phyloP scores from a whole-genome alignment of 2,888 invertebrate genomes.

The Nymphalis urticae region DNA sequence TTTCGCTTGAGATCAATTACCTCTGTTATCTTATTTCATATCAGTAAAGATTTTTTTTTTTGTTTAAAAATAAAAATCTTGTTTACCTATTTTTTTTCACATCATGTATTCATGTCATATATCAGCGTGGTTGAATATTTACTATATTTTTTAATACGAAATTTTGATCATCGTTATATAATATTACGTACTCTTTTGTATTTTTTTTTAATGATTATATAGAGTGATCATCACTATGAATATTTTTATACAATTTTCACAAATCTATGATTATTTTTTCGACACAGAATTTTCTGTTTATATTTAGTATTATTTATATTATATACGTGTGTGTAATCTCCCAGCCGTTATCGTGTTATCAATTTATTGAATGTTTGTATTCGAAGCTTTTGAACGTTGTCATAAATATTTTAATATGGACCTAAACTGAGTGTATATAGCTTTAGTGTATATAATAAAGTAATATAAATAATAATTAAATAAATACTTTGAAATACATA shows the following conservation, averaged over 20 bases:
- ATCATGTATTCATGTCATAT: no score
- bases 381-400: constrained; percentile 46
- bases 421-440: constrained; percentile 76
- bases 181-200: no score
- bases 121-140: no score
- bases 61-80: no score
- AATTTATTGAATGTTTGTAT: constrained; percentile 28
- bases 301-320: background rate
- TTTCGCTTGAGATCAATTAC: no score
- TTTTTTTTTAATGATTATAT: background rate
- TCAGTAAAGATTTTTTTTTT: no score
- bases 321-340: background rate
- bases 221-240: background rate
- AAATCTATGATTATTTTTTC: no score
- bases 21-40: no score
- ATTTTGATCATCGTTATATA: no score
- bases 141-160: no score
- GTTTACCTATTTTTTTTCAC: no score
- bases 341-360: constrained; percentile 22
- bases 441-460: constrained; percentile 71
- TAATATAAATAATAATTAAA: constrained; percentile 44
- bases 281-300: background rate
- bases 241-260: no score
- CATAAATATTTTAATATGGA: constrained; percentile 56
- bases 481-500: constrained; percentile 37